A percentile compares a stretch with the other conserved stretches of the same genome.
These are phyloP conservation scores for Coptotermes formosanus DNA, from an alignment of 1,140 invertebrate species.

Conservation along the genomic window DNA sequence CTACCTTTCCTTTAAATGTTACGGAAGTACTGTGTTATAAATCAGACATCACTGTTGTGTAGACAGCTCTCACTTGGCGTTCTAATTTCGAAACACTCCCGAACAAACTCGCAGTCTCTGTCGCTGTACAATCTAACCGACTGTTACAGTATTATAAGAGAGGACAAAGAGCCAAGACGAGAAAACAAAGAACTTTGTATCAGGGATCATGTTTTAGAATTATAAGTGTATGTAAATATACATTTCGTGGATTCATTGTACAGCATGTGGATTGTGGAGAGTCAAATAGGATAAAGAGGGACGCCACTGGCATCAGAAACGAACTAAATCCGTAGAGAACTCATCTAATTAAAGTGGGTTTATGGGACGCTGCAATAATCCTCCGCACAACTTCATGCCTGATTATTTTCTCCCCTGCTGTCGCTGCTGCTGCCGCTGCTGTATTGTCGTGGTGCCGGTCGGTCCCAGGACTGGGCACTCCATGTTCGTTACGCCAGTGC, in stretches of 20 bases:
- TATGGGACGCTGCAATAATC: slow-evolving; percentile 28
- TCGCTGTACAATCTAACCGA: neutral
- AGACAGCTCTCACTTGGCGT: no score
- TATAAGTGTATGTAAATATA: neutral
- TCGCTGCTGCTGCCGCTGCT: neutral
- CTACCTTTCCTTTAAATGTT: no score
- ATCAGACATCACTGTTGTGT: no score
- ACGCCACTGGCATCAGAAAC: neutral
- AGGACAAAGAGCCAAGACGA: neutral
- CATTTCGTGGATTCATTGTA: neutral
- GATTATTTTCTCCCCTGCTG: neutral
- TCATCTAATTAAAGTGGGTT: slow-evolving; percentile 29
- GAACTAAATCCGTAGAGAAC: slow-evolving; percentile 6
- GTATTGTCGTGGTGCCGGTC: no score
- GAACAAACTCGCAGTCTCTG: no score
- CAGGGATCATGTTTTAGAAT: neutral
- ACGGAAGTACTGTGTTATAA: no score
- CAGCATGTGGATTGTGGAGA: no score
- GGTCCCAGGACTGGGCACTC: slow-evolving; percentile 49
- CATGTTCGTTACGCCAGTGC: slow-evolving; percentile 47
- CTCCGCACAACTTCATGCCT: neutral
- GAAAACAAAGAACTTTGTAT: neutral
- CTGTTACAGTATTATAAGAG: neutral
- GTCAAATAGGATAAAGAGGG: neutral
- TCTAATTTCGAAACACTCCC: neutral